Base-by-base conservation (phyloP, 2,888 invertebrate species). In the Psylliodes chrysocephalus region DNA sequence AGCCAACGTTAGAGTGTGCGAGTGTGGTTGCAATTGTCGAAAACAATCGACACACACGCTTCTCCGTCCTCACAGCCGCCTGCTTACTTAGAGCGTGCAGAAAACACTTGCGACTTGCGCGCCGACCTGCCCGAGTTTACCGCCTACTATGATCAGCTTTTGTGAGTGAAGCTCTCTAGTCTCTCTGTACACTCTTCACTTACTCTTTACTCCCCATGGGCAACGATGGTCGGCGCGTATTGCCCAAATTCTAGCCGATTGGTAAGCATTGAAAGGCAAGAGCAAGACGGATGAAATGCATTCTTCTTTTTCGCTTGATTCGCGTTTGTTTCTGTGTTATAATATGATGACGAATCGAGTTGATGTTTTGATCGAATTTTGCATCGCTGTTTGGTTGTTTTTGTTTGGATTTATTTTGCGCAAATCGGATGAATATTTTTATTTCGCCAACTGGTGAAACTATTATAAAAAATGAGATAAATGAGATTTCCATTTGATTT, bases 41-140 rank as follows among this genome's bases (percentile, higher is more conserved):
- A 79, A 79, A 80, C 79, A 79, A 79, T 75, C 75, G 73, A 71
- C 57, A 38, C 57, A 70, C 68, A 67, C 69, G 70, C 70, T 70
- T n/a, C 74, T 70, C 74, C 25, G 49, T 49, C 73, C 70, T 69
- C 64, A 67, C 65, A 66, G 71, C 73, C 73, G 72, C 71, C 70
- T 75, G 75, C 75, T 74, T 76, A 75, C 75, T 78, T 75, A 72
- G 73, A 74, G 73, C 77, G 77, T 80, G 80, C 79, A 76, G 79
- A 80, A 77, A 75, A 79, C 80, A 79, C 79, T 79, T 79, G 79
- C 79, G 49, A 79, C 79, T 79, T 59, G 59, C 59, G 81, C 79
- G 78, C 76, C 78, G 79, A 80, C 79, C 79, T 80, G 79, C 78
- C 79, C 79, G 78, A 78, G 78, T 79, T 78, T 78, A 75, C 81